Conservation (phyloP, 2,888 invertebrate species). For the Ophion obscuratus region DNA sequence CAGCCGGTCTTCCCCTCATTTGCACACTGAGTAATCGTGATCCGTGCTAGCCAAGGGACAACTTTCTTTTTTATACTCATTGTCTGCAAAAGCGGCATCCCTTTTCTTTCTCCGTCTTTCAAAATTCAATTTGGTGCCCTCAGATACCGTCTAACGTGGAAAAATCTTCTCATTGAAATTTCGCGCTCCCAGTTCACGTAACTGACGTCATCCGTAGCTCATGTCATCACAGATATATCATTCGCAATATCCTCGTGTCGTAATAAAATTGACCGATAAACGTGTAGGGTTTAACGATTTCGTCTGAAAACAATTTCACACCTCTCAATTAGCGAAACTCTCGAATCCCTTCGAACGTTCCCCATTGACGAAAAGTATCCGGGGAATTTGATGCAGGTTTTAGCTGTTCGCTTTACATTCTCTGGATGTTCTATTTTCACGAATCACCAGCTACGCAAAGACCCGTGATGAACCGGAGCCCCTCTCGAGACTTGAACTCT, state of each 20-base stretch:
- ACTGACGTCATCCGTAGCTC: background rate
- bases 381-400: constrained; percentile 28
- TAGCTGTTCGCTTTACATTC: constrained; percentile 9
- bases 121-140: constrained; percentile 7
- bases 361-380: constrained; percentile 16
- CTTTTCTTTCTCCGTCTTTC: background rate
- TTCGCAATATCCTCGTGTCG: constrained; percentile 1
- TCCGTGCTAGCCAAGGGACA: background rate
- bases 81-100: background rate
- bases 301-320: constrained; percentile 27
- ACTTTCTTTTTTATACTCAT: background rate
- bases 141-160: background rate
- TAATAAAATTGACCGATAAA: constrained; percentile 25
- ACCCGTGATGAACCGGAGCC: background rate
- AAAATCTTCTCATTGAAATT: constrained; percentile 9
- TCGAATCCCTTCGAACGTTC: constrained; percentile 8
- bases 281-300: constrained; percentile 13
- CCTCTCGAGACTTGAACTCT: constrained; percentile 10
- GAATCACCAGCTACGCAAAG: constrained; percentile 8
- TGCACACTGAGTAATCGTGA: constrained; percentile 26
- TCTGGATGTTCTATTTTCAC: constrained; percentile 37
- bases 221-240: constrained; percentile 21
- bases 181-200: background rate
- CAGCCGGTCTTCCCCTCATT: constrained; percentile 50
- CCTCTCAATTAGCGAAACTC: constrained; percentile 45